A percentile compares a stretch with the other conserved stretches of the same genome.
These are phyloP conservation scores for Coelogynopora nodosa DNA, from an alignment of 2,888 invertebrate genomes.

Conservation along the genomic window DNA sequence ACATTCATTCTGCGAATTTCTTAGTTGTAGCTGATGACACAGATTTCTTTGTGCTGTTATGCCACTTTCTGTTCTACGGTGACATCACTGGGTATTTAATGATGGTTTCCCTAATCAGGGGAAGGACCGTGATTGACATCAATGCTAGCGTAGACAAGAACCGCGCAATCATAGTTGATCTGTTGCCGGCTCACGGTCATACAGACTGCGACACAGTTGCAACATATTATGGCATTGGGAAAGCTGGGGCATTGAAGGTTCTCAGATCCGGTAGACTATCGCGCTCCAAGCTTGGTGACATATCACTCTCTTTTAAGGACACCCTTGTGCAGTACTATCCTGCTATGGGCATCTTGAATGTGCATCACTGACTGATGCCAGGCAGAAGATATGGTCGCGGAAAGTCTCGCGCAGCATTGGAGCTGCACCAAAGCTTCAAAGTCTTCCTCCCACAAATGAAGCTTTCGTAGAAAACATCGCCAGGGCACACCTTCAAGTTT, in stretches of 20 bases:
- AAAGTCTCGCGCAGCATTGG: neutral
- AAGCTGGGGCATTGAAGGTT: neutral
- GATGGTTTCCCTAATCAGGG: slow-evolving; percentile 10
- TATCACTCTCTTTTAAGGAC: no score
- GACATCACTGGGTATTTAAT: neutral
- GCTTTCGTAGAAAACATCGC: neutral
- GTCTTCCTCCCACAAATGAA: neutral
- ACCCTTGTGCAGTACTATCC: neutral
- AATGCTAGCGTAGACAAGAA: neutral
- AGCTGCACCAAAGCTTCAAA: neutral
- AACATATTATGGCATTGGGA: neutral
- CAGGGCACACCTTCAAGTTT: slow-evolving; percentile 3
- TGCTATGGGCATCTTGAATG: neutral
- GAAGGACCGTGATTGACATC: neutral
- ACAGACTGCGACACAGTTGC: slow-evolving; percentile 1
- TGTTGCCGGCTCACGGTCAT: neutral
- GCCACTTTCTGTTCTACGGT: neutral
- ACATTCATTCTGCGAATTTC: neutral
- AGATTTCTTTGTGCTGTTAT: slow-evolving; percentile 7
- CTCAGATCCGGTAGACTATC: neutral
- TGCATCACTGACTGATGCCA: neutral
- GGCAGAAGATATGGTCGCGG: neutral
- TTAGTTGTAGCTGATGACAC: slow-evolving; percentile 3
- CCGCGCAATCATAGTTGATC: neutral
- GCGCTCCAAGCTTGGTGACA: neutral